Evolutionary conservation across 2,113 vertebrate species (phyloP), one percentile per base, ranked within the genome.

Genomic region (Agelaius phoeniceus): DNA sequence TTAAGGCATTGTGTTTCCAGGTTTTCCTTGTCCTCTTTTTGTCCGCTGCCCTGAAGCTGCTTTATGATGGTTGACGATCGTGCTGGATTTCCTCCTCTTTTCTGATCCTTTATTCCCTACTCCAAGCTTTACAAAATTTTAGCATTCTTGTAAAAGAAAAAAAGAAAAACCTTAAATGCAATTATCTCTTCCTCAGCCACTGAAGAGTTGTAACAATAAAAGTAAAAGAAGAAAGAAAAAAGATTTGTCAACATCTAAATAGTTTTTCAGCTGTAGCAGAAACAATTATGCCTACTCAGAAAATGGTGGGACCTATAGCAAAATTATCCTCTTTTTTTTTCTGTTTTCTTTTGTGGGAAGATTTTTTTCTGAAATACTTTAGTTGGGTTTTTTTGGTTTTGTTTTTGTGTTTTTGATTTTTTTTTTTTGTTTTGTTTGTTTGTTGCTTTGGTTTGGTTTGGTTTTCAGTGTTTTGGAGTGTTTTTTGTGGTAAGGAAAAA

Each of bases 11-110:
- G 24, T 22, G 12, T 71, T 94, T 59, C 49, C 12, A 5, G 22
- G 9, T 78, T 89, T 90, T 89, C 66, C 49, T 68, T 48, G n/a
- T 52, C 17, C 15, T 69, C 49, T 66, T 87, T 73, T 85, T 69
- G 46, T 80, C 17, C 1, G 0, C 17, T 71, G 27, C 35, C 65
- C n/a, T 5, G 7, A 59, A 92, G 44, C 41, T 72, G 43, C 66
- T 46, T 49, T 16, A 81, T 77, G 28, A 52, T 0, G 9, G 57
- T 52, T 58, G 30, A 55, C 0, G 0, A 66, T 89, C 0, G 0
- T 3, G 0, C 30, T 63, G 68, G 41, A 89, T 85, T 90, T 93
- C 44, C 75, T 90, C 20, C 31, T 71, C 23, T 73, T 75, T 80
- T 90, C 63, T 89, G 44, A 23, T 52, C 37, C 62, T 79, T 85